Evolutionary conservation across 2,113 vertebrate genomes (phyloP).

Genomic region (Greenwoodochromis staneri): DNA sequence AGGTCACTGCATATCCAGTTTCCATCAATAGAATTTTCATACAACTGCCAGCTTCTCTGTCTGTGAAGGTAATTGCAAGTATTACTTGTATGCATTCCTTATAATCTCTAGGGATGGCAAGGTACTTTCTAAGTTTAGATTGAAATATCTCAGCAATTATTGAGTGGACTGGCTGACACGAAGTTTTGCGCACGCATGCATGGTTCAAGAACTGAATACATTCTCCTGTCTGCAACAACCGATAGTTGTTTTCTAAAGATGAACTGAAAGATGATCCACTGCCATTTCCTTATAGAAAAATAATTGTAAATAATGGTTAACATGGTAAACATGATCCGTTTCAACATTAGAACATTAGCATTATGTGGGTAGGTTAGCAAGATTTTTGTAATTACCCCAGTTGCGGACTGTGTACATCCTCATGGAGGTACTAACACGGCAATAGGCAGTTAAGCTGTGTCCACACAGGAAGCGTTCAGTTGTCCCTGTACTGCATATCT

Average conservation of each 20-base stretch:
- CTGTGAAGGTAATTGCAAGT: neutral
- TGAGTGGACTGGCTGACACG: neutral
- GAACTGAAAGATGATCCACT: neutral
- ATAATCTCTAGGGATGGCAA: neutral
- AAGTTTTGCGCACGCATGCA: neutral
- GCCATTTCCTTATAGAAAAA: neutral
- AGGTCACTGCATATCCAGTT: constrained; percentile 53
- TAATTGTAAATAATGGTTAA: neutral
- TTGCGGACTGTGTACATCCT: neutral
- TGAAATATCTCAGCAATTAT: neutral
- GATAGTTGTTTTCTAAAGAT: neutral
- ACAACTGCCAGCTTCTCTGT: neutral
- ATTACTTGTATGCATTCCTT: neutral
- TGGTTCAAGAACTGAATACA: neutral
- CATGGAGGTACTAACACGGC: neutral
- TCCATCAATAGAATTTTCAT: constrained; percentile 15
- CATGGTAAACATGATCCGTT: neutral
- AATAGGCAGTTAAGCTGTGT: neutral
- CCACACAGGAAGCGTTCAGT: neutral
- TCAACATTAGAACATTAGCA: neutral
- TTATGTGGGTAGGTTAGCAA: neutral
- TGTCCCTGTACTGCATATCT: neutral
- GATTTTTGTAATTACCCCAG: neutral
- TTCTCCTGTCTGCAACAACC: neutral
- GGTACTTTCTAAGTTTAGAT: neutral